A percentile compares a stretch with the other conserved stretches of the same genome.
Conservation (phyloP, 2,888 invertebrate species). For the Lycophotia porphyrea region DNA sequence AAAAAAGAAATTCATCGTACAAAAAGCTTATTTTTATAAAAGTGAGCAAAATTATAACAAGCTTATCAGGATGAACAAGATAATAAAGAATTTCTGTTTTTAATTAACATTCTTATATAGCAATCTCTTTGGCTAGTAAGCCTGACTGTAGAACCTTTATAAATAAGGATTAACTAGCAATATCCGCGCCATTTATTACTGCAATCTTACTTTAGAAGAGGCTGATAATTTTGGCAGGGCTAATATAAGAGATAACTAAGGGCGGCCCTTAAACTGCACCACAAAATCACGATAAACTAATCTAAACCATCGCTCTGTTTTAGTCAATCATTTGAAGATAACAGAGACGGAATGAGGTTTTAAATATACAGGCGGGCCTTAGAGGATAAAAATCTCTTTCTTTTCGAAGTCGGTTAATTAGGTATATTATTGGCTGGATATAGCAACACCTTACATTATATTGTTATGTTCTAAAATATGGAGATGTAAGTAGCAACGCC, state of each 20-base stretch:
- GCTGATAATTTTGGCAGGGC: slow-evolving; percentile 2
- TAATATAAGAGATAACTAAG: background rate
- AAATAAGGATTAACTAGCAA: slow-evolving; percentile 37
- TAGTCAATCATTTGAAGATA: background rate
- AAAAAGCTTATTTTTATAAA: background rate
- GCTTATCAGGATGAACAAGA: background rate
- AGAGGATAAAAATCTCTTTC: background rate
- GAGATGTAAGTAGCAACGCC: background rate
- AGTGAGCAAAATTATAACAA: background rate
- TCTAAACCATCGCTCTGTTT: background rate
- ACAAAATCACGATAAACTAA: background rate
- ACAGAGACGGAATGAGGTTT: background rate
- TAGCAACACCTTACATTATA: background rate
- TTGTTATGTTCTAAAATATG: background rate
- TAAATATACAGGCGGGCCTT: background rate
- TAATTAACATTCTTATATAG: slow-evolving; percentile 26
- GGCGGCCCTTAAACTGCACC: background rate
- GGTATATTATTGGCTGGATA: too few relatives aligned
- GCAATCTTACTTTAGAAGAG: slow-evolving; percentile 14
- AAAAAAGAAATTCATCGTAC: background rate
- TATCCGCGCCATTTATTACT: slow-evolving; percentile 29
- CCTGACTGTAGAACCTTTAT: slow-evolving; percentile 26
- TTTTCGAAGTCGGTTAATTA: background rate
- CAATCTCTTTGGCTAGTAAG: background rate
- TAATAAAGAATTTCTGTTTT: slow-evolving; percentile 25